Base-by-base conservation (phyloP, 23 tunicate genomes). In the Diplosoma virens region DNA sequence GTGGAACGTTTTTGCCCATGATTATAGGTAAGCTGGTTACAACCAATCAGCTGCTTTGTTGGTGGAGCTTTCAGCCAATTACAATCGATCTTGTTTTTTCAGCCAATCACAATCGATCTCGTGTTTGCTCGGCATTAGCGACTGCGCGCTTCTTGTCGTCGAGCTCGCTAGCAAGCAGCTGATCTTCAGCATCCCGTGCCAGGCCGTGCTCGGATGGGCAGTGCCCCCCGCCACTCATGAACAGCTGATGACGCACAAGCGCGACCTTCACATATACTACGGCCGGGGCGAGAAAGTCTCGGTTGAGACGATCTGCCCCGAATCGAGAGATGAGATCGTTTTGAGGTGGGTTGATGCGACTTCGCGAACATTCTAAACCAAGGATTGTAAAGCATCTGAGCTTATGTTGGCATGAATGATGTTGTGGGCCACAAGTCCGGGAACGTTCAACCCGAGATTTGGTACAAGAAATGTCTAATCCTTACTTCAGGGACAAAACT, bases 151-250 rank as follows among this genome's bases (percentile, higher is more conserved):
- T 28, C 37, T 77, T 2, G 24, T 92, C 34, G 58, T 85, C 33
- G 93, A 81, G 32, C 58, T 73, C 29, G 46, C 76, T 33, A 71
- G 77, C 24, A 75, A 83, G 17, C 77, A 77, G 26, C 69, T 85
- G 24, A 85, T 92, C 35, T 85, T 92, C 67, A 92, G 97, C 47
- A 92, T 92, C 33, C 97, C 97, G 9, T 85, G 97, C 59, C 97
- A 77, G 48, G 87, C 97, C 6, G 73, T 92, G 30, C 37, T 92
- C 37, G 97, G 97, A 17, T 92, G 97, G 97, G 72, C 80, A 34
- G 69, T 81, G 33, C 84, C 92, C 31, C 56, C 59, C 25, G 69
- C 78, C 3, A 25, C 67, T 6, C 26, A 26, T 1, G 75, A 77
- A 2, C 67, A 76, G 33, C 30, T 37, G 17, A n/a, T 58, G 0